A percentile compares a stretch with the other conserved stretches of the same genome.
Conservation (phyloP, 2,888 invertebrate species). For the Xanthia icteritia region DNA sequence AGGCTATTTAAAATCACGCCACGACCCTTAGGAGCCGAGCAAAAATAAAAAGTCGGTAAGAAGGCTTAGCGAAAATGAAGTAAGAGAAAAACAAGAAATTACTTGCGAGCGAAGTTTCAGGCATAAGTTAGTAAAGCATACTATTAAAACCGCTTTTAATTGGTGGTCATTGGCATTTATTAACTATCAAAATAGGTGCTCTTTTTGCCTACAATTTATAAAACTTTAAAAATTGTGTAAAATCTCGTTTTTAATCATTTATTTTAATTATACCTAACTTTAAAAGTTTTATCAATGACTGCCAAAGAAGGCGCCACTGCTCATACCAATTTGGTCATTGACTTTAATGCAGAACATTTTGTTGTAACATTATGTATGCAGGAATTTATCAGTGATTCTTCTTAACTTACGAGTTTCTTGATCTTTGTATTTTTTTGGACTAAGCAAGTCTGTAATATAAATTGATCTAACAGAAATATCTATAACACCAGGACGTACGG, state of each 20-base stretch:
- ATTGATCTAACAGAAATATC: neutral
- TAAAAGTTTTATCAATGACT: neutral
- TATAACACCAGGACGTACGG: neutral
- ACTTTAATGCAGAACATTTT: conserved; percentile 4
- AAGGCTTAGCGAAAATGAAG: no score
- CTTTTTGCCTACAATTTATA: neutral
- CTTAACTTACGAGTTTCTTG: neutral
- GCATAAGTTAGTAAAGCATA: no score
- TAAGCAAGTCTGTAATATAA: no score
- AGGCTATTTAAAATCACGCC: no score
- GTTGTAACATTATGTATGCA: conserved; percentile 26
- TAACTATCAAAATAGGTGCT: neutral
- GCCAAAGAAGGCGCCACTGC: neutral
- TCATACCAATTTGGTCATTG: conserved; percentile 30
- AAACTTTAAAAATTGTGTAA: neutral
- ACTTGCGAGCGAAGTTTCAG: no score
- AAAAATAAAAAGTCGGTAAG: no score
- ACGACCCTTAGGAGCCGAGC: no score
- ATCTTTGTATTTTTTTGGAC: neutral
- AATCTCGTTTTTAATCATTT: neutral
- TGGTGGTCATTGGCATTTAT: neutral
- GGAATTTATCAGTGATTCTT: conserved; percentile 1
- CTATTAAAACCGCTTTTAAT: neutral
- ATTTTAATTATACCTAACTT: neutral
- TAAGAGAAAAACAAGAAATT: no score